phyloP scores from a whole-genome alignment of 2,888 invertebrate species.

The Drosophila villosipedis region DNA sequence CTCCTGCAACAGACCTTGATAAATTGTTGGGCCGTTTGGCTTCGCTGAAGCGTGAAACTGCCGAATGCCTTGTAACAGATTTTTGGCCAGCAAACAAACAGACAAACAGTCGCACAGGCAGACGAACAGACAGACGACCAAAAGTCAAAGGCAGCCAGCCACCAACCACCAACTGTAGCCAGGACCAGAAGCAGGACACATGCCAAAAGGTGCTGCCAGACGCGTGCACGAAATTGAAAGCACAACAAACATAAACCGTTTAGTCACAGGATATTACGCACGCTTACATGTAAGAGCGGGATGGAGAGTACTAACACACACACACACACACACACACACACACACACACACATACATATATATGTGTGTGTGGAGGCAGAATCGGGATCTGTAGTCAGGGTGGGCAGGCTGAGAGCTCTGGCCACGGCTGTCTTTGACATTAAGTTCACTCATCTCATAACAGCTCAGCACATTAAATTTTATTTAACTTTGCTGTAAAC shows the following conservation, averaged over 20 bases:
- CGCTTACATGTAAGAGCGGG: constrained; percentile 75
- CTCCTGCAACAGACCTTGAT: constrained; percentile 69
- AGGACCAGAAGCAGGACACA: constrained; percentile 30
- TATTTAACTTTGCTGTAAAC: constrained; percentile 73
- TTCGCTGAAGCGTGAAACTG: constrained; percentile 69
- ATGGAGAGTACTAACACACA: constrained; percentile 10
- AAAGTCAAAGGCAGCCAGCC: constrained; percentile 69
- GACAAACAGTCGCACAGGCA: constrained; percentile 35
- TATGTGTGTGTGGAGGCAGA: constrained; percentile 11
- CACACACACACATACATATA: neutral
- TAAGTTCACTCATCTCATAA: constrained; percentile 36
- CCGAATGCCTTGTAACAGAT: constrained; percentile 81
- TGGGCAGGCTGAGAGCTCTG: constrained; percentile 7
- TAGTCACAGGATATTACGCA: constrained; percentile 86
- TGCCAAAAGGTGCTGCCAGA: constrained; percentile 53
- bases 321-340: neutral
- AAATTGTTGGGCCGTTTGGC: constrained; percentile 74
- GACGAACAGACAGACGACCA: constrained; percentile 31
- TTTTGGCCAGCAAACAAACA: constrained; percentile 59
- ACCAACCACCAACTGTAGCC: constrained; percentile 63
- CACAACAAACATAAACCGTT: constrained; percentile 85
- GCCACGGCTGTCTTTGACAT: constrained; percentile 63
- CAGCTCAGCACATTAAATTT: constrained; percentile 68
- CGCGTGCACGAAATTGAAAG: constrained; percentile 83
- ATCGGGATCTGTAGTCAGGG: constrained; percentile 15